Conservation (phyloP, 2,888 invertebrate genomes). For the Pachydiplax longipennis region DNA sequence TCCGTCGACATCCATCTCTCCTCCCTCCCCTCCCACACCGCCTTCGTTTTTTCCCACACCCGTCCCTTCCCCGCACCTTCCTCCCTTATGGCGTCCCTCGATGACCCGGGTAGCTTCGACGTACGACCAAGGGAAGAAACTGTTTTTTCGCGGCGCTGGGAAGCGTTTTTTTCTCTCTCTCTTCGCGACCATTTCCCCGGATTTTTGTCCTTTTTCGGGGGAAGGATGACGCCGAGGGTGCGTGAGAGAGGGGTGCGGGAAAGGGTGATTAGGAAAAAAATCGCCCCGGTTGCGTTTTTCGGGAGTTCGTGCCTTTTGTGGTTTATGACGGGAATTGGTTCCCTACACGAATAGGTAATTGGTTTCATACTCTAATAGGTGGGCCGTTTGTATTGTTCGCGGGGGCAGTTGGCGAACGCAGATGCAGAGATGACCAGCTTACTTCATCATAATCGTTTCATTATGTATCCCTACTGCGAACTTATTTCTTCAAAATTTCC, state of each 20-base stretch:
- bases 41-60: neutral
- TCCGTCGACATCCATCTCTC: neutral
- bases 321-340: neutral
- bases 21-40: neutral
- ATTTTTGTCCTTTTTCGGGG: neutral
- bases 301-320: neutral
- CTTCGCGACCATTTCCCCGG: neutral
- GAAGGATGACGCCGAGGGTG: neutral
- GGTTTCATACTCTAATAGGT: too few relatives aligned
- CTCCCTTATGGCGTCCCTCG: conserved; percentile 2
- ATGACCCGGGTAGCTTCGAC: conserved; percentile 26
- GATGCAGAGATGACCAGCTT: too few relatives aligned
- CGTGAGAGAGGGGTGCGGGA: neutral
- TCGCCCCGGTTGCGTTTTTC: too few relatives aligned
- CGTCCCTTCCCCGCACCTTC: neutral
- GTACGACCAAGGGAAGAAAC: neutral
- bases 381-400: too few relatives aligned
- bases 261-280: neutral
- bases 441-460: too few relatives aligned
- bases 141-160: neutral
- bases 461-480: too few relatives aligned
- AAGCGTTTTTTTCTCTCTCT: neutral
- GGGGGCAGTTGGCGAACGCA: too few relatives aligned
- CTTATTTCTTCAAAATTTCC: too few relatives aligned
- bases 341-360: neutral